phyloP scores from a whole-genome alignment of 2,888 invertebrate species.

The Brenthis daphne region DNA sequence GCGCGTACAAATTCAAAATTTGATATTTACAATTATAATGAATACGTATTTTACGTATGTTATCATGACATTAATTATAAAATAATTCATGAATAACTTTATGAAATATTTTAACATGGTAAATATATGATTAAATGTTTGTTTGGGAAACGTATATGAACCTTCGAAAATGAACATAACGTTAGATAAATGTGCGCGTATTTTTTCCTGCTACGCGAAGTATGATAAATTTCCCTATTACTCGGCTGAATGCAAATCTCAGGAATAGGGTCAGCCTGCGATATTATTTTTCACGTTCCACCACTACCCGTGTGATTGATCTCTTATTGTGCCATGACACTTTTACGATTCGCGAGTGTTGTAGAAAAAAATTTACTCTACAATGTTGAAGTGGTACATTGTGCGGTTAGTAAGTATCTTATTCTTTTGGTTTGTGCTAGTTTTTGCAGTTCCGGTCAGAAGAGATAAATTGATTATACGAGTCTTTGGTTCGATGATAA shows the following conservation, averaged over 20 bases:
- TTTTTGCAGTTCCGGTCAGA: conserved; percentile 75
- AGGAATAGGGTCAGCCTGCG: conserved; percentile 72
- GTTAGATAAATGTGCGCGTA: conserved; percentile 32
- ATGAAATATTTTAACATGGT: neutral
- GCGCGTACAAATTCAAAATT: too few species aligned
- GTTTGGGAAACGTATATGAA: neutral
- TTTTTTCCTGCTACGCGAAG: conserved; percentile 66
- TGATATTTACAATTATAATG: too few species aligned
- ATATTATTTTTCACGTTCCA: conserved; percentile 72
- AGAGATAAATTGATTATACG: conserved; percentile 63
- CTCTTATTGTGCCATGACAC: conserved; percentile 53
- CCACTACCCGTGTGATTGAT: conserved; percentile 75
- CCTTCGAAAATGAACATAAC: conserved; percentile 15
- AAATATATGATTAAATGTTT: neutral
- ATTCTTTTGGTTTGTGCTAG: conserved; percentile 41
- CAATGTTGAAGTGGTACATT: conserved; percentile 38
- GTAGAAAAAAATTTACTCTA: conserved; percentile 61
- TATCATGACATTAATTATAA: too few species aligned
- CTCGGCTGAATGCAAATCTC: conserved; percentile 76
- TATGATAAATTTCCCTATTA: conserved; percentile 72
- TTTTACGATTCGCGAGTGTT: conserved; percentile 46
- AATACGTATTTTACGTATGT: too few species aligned
- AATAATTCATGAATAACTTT: too few species aligned
- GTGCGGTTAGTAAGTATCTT: conserved; percentile 34
- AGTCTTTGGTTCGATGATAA: conserved; percentile 36